Evolutionary conservation across 2,113 vertebrate species (phyloP).

Genomic region (Oreochromis aureus): DNA sequence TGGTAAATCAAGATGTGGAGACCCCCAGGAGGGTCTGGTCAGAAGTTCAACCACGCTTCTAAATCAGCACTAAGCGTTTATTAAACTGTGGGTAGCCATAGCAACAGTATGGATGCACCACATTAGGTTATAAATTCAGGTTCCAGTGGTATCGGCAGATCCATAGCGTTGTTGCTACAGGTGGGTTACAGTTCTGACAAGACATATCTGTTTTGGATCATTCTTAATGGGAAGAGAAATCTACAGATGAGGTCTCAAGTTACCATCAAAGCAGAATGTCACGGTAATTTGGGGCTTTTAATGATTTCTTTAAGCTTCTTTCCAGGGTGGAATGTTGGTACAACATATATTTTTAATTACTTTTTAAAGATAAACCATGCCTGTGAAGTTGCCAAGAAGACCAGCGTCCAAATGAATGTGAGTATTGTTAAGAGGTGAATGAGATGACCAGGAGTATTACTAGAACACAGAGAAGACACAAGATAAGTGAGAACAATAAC

Average conservation of each 20-base stretch:
- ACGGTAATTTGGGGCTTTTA: not conserved
- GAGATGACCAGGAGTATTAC: too few relatives aligned
- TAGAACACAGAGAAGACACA: not conserved
- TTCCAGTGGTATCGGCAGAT: not conserved
- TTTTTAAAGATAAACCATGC: not conserved
- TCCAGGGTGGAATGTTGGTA: not conserved
- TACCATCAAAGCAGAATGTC: not conserved
- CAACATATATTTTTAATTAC: not conserved
- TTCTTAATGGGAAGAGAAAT: not conserved
- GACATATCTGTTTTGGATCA: not conserved
- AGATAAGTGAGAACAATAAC: not conserved
- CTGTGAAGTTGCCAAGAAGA: not conserved
- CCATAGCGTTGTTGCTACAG: not conserved
- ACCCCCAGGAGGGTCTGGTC: not conserved
- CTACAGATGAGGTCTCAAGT: not conserved
- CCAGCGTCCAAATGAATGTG: not conserved
- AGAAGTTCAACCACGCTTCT: not conserved
- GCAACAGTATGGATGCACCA: not conserved
- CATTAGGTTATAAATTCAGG: not conserved
- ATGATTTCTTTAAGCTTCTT: not conserved
- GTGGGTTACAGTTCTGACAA: not conserved
- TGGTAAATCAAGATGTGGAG: not conserved
- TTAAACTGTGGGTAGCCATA: not conserved
- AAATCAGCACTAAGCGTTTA: not conserved
- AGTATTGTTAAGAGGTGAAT: too few relatives aligned